phyloP scores from a whole-genome alignment of 2,797 vertebrate genomes.

The Notolepis coatsorum region DNA sequence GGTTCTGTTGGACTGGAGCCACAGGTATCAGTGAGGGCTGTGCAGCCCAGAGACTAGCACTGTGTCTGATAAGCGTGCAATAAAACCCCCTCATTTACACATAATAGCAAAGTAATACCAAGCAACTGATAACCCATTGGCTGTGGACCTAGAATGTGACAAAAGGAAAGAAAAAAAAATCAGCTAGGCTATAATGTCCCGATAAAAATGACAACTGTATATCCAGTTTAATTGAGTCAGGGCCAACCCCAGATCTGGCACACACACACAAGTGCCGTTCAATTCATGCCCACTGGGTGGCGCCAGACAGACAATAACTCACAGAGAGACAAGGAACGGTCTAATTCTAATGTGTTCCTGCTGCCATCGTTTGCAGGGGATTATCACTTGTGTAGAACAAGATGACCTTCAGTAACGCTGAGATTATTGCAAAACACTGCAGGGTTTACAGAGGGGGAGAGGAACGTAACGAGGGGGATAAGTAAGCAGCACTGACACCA shows the following conservation, averaged over 20 bases:
- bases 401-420: neutral
- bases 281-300: constrained; percentile 61
- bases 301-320: constrained; percentile 27
- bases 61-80: constrained; percentile 12
- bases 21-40: neutral
- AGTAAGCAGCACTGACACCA: neutral
- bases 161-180: no score
- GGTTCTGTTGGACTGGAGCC: neutral
- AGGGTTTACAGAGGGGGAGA: no score
- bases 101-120: constrained; percentile 33
- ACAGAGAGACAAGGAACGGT: neutral
- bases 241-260: neutral
- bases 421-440: neutral
- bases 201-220: constrained; percentile 7
- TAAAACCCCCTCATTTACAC: constrained; percentile 38
- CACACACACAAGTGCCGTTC: neutral
- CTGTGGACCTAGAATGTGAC: no score
- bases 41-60: neutral
- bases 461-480: no score
- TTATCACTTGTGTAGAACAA: constrained; percentile 19
- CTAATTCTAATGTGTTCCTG: neutral
- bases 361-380: constrained; percentile 28
- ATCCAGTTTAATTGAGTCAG: neutral
- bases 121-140: neutral
- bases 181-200: no score